A percentile compares a stretch with the other conserved stretches of the same genome.
phyloP scores from a whole-genome alignment of 2,113 vertebrate species.

The Limnothrissa miodon region DNA sequence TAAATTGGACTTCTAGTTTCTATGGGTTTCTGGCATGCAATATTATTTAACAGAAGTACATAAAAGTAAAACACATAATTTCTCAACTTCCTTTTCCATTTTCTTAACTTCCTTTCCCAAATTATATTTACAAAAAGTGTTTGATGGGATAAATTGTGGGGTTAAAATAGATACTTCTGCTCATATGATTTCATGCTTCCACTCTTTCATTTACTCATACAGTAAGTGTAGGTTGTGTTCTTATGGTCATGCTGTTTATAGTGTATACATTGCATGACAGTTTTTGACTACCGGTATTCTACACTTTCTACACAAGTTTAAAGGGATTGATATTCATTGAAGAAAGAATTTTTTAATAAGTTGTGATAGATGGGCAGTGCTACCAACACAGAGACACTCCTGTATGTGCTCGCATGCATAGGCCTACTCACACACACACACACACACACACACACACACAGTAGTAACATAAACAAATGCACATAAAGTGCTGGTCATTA shows the following conservation, averaged over 20 bases:
- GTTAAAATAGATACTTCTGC: not conserved
- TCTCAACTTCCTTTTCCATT: not conserved
- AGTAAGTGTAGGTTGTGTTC: not conserved
- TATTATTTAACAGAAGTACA: not conserved
- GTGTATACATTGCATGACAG: not conserved
- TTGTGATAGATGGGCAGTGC: not conserved
- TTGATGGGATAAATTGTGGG: not conserved
- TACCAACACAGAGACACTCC: not conserved
- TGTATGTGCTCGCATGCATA: not conserved
- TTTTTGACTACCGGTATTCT: too few relatives aligned
- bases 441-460: conserved; percentile 38
- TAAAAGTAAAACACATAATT: not conserved
- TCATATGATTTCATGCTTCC: not conserved
- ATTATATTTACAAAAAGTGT: not conserved
- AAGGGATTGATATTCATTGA: not conserved
- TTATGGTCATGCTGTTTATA: not conserved
- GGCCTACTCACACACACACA: conserved; percentile 21
- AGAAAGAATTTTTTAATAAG: not conserved
- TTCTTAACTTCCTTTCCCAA: not conserved
- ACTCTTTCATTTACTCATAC: not conserved
- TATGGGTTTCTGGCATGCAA: not conserved
- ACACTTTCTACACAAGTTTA: too few relatives aligned
- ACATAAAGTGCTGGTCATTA: conserved; percentile 42
- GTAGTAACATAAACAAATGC: conserved; percentile 52
- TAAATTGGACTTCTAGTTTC: not conserved